These are phyloP conservation scores for Globicephala melas DNA, from an alignment of 2,113 vertebrate species.

Conservation along the genomic window DNA sequence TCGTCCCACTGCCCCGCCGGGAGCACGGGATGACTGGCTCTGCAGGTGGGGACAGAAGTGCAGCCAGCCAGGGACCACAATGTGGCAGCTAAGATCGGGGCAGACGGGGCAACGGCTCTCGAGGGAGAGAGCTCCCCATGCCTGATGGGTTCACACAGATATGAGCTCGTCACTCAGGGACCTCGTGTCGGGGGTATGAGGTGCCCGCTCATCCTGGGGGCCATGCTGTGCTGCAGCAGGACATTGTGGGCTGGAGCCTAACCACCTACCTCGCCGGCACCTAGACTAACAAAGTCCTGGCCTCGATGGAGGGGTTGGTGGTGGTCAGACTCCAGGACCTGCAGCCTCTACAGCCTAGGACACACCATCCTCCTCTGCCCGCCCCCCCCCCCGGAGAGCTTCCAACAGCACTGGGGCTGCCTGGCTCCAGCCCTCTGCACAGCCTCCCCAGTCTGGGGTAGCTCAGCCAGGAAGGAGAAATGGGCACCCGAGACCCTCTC, in stretches of 20 bases:
- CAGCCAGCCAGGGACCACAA: fast-evolving
- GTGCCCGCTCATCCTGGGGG: background rate
- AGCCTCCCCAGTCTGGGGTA: background rate
- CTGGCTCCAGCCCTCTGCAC: background rate
- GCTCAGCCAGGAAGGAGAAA: background rate
- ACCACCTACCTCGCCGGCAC: fast-evolving
- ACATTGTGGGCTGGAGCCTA: fast-evolving
- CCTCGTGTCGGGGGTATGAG: background rate
- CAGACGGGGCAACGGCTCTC: background rate
- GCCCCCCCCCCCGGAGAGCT: no score
- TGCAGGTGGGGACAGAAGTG: fast-evolving
- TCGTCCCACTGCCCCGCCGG: fast-evolving
- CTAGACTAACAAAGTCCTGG: background rate
- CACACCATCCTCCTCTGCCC: background rate
- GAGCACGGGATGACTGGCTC: fast-evolving
- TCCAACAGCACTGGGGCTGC: background rate
- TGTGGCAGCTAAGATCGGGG: background rate
- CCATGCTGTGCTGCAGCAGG: fast-evolving
- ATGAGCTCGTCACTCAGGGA: background rate
- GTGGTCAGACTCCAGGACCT: background rate
- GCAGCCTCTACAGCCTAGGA: background rate
- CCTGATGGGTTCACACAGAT: background rate
- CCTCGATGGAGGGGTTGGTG: fast-evolving
- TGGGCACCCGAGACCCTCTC: background rate
- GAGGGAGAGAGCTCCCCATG: background rate